phyloP scores from a whole-genome alignment of 2,113 vertebrate species.

The Apteryx owenii region DNA sequence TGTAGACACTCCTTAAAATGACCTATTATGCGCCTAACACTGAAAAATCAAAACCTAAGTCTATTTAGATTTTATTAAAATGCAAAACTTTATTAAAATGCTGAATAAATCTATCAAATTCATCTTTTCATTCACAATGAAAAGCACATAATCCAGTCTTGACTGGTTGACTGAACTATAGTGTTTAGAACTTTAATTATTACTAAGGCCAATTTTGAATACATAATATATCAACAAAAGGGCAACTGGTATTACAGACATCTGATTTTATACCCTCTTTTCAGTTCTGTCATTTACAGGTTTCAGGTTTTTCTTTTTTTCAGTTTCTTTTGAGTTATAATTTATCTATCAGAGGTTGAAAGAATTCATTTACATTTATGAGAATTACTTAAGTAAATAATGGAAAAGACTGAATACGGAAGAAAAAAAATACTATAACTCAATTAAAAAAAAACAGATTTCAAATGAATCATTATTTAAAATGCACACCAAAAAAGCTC shows the following conservation, averaged over 20 bases:
- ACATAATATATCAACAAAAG: neutral
- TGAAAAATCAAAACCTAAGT: conserved; percentile 37
- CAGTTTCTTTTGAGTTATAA: conserved; percentile 18
- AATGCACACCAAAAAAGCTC: neutral
- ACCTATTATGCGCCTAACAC: neutral
- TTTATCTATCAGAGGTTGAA: conserved; percentile 48
- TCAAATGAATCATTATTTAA: neutral
- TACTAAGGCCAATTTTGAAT: neutral
- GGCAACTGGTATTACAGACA: neutral
- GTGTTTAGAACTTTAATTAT: neutral
- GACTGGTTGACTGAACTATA: neutral
- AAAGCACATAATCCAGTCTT: conserved; percentile 34
- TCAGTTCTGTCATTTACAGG: neutral
- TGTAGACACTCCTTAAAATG: conserved; percentile 3
- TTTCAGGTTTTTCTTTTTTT: conserved; percentile 24
- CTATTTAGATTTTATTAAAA: neutral
- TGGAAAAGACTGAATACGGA: conserved; percentile 7
- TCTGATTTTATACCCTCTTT: neutral
- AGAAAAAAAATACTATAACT: neutral
- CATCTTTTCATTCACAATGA: conserved; percentile 11
- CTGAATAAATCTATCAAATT: conserved; percentile 44
- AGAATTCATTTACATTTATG: conserved; percentile 25
- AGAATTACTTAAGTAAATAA: conserved; percentile 35
- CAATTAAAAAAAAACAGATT: neutral
- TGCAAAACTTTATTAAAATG: neutral